Evolutionary conservation across 2,888 invertebrate species (phyloP).

Genomic region (Cephus nigrinus): DNA sequence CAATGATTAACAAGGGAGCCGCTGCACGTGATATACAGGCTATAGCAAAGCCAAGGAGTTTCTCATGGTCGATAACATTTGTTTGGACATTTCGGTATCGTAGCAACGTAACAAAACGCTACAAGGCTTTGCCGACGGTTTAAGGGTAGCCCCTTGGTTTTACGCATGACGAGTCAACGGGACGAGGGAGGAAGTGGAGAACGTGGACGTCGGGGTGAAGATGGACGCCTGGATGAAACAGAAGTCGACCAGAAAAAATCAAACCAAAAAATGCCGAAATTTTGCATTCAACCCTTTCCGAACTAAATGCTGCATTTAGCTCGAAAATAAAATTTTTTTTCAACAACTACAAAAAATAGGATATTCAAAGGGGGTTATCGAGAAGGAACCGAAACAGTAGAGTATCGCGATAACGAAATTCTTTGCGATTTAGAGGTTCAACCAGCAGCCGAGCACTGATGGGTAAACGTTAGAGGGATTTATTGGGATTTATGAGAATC

Average conservation of each 20-base stretch:
- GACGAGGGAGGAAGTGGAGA: neutral
- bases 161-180: neutral
- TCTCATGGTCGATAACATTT: slow-evolving; percentile 55
- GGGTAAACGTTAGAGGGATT: too few relatives aligned
- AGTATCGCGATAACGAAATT: too few relatives aligned
- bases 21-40: slow-evolving; percentile 21
- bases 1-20: slow-evolving; percentile 39
- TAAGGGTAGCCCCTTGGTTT: neutral
- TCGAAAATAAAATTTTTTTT: neutral
- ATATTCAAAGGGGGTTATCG: neutral
- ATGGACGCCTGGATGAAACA: neutral
- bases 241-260: neutral
- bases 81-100: slow-evolving; percentile 54
- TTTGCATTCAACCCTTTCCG: neutral
- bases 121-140: neutral
- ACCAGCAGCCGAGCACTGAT: too few relatives aligned
- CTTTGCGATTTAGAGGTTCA: too few relatives aligned
- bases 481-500: too few relatives aligned
- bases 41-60: slow-evolving; percentile 8
- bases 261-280: neutral
- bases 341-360: neutral
- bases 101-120: slow-evolving; percentile 44
- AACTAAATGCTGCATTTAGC: neutral
- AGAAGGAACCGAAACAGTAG: too few relatives aligned
- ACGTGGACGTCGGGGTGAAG: neutral